A percentile compares a stretch with the other conserved stretches of the same genome.
These are phyloP conservation scores for Ceryle rudis DNA, from an alignment of 2,797 vertebrate species.

Conservation along the genomic window DNA sequence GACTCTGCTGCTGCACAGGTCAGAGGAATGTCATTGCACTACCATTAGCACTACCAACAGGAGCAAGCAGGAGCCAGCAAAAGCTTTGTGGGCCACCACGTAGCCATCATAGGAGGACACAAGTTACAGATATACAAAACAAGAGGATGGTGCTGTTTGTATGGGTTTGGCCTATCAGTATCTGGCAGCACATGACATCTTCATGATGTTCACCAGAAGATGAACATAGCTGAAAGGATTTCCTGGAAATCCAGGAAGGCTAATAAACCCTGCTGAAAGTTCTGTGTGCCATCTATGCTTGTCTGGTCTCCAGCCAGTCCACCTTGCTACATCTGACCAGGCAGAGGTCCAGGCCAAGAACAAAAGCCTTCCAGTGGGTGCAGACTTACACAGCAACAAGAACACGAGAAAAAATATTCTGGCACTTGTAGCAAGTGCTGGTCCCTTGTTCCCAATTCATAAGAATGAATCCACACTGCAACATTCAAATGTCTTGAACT, in stretches of 20 bases:
- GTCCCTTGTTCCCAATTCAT: neutral
- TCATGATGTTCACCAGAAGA: neutral
- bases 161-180: neutral
- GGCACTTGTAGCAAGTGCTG: neutral
- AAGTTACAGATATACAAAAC: neutral
- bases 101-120: neutral
- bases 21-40: neutral
- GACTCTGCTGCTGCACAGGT: neutral
- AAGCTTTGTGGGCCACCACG: neutral
- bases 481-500: neutral
- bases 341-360: neutral
- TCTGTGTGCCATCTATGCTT: neutral
- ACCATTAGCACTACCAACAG: neutral
- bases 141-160: neutral
- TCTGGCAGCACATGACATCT: neutral
- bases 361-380: neutral
- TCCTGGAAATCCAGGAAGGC: neutral
- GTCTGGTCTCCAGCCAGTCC: accelerated
- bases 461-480: neutral
- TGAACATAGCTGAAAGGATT: neutral
- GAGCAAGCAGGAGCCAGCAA: neutral
- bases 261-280: neutral
- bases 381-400: neutral
- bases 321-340: neutral
- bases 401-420: neutral